These are phyloP conservation scores for Chironomus tepperi DNA, from an alignment of 1,140 invertebrate species.

Conservation along the genomic window DNA sequence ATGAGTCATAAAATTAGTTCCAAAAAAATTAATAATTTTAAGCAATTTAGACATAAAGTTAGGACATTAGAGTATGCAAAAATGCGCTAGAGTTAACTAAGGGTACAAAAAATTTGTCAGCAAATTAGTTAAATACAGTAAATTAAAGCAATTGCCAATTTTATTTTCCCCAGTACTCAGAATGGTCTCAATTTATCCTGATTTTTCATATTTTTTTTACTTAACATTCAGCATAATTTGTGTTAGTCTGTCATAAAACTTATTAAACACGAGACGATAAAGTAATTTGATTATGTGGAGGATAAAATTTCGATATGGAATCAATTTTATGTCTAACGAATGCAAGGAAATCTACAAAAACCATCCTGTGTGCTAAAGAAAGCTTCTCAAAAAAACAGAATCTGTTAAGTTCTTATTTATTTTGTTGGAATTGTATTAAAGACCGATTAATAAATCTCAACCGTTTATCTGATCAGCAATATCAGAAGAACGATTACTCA, in stretches of 20 bases:
- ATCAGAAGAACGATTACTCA: constrained; percentile 6
- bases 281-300: neutral
- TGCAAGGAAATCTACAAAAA: neutral
- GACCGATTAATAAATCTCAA: constrained; percentile 7
- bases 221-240: too few relatives aligned
- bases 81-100: neutral
- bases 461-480: neutral
- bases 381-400: neutral
- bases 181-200: constrained; percentile 8
- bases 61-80: neutral
- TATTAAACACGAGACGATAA: too few relatives aligned
- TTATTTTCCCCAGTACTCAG: neutral
- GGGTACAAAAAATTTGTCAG: neutral
- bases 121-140: neutral
- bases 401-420: neutral
- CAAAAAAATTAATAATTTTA: too few relatives aligned
- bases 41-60: too few relatives aligned
- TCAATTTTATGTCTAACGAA: neutral
- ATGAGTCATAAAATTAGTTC: too few relatives aligned
- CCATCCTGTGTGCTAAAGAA: constrained; percentile 11
- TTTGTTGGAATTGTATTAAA: neutral
- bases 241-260: too few relatives aligned
- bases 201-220: too few relatives aligned
- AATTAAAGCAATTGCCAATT: neutral
- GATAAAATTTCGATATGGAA: neutral